Evolutionary conservation across 1,140 invertebrate genomes (phyloP), one percentile per base, ranked within the genome.

Genomic region (Hestina assimilis): DNA sequence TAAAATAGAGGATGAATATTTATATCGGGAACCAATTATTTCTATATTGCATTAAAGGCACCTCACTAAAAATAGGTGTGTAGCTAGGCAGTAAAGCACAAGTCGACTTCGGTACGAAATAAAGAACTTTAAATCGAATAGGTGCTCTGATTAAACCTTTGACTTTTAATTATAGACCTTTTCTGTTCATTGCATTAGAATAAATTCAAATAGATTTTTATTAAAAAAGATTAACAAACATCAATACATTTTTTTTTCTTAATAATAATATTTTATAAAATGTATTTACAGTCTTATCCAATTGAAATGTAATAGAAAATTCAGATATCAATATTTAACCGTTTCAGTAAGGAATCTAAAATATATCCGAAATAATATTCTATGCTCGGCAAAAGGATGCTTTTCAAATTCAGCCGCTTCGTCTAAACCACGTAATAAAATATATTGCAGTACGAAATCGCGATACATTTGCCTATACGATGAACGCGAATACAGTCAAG

Each of bases 351-450:
- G 45, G n/a, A 29, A 28, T 48, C 29, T 35, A 48, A 48, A 48
- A 48, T 48, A 31, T 48, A 48, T 48, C 1, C 45, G 29, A 48
- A 48, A 48, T 48, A 48, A 48, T 57, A 57, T 57, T 57, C 46
- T 19, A 26, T 20, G 26, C n/a, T 51, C 21, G 40, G 53, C 43
- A 23, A 56, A 47, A 47, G 53, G 43, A 56, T 48, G 42, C 21
- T 56, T 54, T 47, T 60, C 43, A 62, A 57, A 57, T 56, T 43
- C 33, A 35, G 35, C 42, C 45, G 45, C 51, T 40, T 43, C 51
- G 20, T 53, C 45, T 45, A 59, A 59, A 53, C 62, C 47, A 40
- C 47, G 47, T 50, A 50, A 50, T 50, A 50, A 50, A 50, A 50
- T 50, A 50, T 50, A 50, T 38, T 50, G 47, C 19, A 50, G 29